Base-by-base conservation (phyloP, 2,113 vertebrate genomes). In the Pseudorasbora parva region DNA sequence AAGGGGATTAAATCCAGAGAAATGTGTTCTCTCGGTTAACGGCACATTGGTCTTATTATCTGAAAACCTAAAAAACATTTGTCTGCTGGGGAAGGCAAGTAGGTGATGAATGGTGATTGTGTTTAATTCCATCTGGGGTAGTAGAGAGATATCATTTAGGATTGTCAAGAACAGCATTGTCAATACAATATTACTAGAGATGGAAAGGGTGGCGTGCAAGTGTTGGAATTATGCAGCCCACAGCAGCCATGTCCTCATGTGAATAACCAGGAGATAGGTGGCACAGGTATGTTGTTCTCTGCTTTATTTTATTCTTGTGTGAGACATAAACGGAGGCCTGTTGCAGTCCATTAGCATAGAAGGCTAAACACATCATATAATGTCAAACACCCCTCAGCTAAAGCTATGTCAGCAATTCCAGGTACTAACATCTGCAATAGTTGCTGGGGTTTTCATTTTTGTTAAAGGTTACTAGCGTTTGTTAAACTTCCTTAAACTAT, bases 91-190 rank as follows among this genome's bases (percentile, higher is more conserved):
- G 75, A 60, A 78, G 33, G n/a, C 51, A 37, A 78, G 75, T 43
- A 27, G 54, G 30, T 78, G 75, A 78, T 78, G 54, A 78, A 60
- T 78, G 33, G n/a, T 60, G 37, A 57, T 78, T 45, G 21, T 54
- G 17, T 78, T 43, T 78, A 60, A 43, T 78, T 12, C n/a, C 56
- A 60, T 78, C 56, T 78, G 54, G 75, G n/a, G 10, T 78, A 33
- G 9, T 23, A 59, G 33, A 37, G 56, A 43, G 51, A 54, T 5
- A 59, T 78, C 21, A 43, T 43, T 43, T 19, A 11, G 19, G 2
- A 49, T 14, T 77, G 49, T 23, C n/a, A 4, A 78, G n/a, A 78
- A 43, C 30, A 23, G 54, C 56, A 60, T 9, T 78, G 33, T 60
- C 56, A 57, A 60, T 33, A 37, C 27, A 33, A 76, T 76, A 33